Evolutionary conservation across 2,113 vertebrate species (phyloP).

Genomic region (Panthera tigris): DNA sequence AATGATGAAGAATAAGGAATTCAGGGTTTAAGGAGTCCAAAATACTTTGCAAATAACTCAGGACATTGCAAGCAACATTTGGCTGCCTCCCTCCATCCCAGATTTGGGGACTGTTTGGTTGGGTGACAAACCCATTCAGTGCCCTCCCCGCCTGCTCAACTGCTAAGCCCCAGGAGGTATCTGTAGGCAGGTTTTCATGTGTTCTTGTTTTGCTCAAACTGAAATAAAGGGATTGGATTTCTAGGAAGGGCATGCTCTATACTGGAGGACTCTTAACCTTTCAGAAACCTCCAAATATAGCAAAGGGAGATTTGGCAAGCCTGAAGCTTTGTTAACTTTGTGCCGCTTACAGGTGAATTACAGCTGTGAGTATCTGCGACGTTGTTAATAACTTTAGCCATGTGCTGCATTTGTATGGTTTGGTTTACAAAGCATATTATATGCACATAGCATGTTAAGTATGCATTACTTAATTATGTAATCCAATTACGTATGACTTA

Average conservation of each 20-base stretch:
- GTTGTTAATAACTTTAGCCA: not conserved
- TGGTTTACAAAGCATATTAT: not conserved
- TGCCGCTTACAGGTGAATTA: not conserved
- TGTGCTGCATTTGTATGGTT: not conserved
- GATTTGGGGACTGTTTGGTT: not conserved
- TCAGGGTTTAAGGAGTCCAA: not conserved
- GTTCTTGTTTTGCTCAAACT: slow-evolving; percentile 34
- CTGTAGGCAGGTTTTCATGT: not conserved
- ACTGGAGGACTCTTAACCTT: not conserved
- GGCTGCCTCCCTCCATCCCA: not conserved
- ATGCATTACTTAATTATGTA: not conserved
- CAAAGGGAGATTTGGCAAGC: not conserved
- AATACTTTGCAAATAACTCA: slow-evolving; percentile 52
- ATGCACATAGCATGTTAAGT: not conserved
- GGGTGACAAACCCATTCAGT: not conserved
- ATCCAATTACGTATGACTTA: not conserved
- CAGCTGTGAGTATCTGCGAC: not conserved
- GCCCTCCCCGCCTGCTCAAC: not conserved
- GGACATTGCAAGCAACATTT: not conserved
- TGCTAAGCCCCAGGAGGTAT: not conserved
- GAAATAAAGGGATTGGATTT: slow-evolving; percentile 48
- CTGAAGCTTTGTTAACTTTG: not conserved
- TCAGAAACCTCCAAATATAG: not conserved
- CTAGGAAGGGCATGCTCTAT: slow-evolving; percentile 15
- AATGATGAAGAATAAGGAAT: slow-evolving; percentile 53